Evolutionary conservation across 2,797 vertebrate species (phyloP), one percentile per base, ranked within the genome.

Genomic region (Etheostoma nigrum): DNA sequence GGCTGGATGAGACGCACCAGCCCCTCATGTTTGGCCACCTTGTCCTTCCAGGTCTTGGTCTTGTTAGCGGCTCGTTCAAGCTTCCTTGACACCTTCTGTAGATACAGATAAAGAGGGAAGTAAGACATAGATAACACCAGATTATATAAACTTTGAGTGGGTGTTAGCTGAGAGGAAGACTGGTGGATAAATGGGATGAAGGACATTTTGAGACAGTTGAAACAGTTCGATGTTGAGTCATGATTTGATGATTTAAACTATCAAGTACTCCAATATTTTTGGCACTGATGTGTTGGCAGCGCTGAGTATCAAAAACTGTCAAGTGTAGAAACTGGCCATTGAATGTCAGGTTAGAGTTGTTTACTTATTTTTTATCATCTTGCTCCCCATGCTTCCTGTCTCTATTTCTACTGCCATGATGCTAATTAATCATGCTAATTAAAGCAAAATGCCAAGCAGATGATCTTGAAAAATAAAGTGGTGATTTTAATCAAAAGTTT

Each of bases 11-110:
- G 93, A 48, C 96, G 96, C 85, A 99, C 95, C 84, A 99, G 91
- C 7, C 98, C 97, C 83, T 99, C 97, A 0, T 99, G 97, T 65
- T 96, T 96, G 53, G 96, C 95, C 87, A 99, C 97, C 88, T 96
- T 98, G 88, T 98, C 95, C 86, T 98, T 99, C 97, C 97, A 98
- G 36, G 94, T 98, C 91, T 95, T 97, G 12, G 97, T 98, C 76
- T 95, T 97, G 76, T 88, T 97, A 18, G 97, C 67, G 55, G 97
- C 97, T 33, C 92, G 90, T 90, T 96, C 94, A 45, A 98, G 91
- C 84, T 98, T 98, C 91, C 91, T 96, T 53, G 96, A 95, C 68
- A 98, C 95, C 78, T 94, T 95, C 98, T 99, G 84, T 68, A 67
- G 5, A 40, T 3, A 4, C 1, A 44, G 4, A 72, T 19, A 1